phyloP scores from a whole-genome alignment of 2,113 vertebrate genomes.

The Channa argus region DNA sequence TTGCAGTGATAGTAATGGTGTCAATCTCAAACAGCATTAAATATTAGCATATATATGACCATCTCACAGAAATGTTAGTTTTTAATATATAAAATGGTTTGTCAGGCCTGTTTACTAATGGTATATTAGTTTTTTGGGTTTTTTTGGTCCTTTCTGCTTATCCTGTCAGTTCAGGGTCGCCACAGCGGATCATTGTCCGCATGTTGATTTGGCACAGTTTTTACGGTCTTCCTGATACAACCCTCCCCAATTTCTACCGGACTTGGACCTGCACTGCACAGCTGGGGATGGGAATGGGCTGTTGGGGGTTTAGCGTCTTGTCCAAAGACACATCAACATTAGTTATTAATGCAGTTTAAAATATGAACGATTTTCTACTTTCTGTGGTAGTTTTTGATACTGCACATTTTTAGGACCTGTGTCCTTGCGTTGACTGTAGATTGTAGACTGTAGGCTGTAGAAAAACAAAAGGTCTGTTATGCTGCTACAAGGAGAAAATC shows the following conservation, averaged over 20 bases:
- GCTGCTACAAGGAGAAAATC: neutral
- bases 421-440: neutral
- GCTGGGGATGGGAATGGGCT: too few species aligned
- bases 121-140: slow-evolving; percentile 50
- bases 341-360: too few species aligned
- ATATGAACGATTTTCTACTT: too few species aligned
- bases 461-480: neutral
- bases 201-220: too few species aligned
- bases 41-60: slow-evolving; percentile 29
- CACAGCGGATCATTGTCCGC: too few species aligned
- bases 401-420: neutral
- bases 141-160: too few species aligned
- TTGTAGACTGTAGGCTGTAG: neutral
- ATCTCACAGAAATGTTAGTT: slow-evolving; percentile 53
- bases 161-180: too few species aligned
- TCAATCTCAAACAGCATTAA: slow-evolving; percentile 30
- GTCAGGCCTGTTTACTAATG: slow-evolving; percentile 48
- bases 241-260: too few species aligned
- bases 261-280: too few species aligned
- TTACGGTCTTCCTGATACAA: too few species aligned
- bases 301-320: too few species aligned
- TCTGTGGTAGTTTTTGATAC: neutral
- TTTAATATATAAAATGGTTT: slow-evolving; percentile 67
- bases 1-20: slow-evolving; percentile 1
- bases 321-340: too few species aligned